Base-by-base conservation (phyloP, 2,797 vertebrate genomes). In the Basileuterus tristriatus region DNA sequence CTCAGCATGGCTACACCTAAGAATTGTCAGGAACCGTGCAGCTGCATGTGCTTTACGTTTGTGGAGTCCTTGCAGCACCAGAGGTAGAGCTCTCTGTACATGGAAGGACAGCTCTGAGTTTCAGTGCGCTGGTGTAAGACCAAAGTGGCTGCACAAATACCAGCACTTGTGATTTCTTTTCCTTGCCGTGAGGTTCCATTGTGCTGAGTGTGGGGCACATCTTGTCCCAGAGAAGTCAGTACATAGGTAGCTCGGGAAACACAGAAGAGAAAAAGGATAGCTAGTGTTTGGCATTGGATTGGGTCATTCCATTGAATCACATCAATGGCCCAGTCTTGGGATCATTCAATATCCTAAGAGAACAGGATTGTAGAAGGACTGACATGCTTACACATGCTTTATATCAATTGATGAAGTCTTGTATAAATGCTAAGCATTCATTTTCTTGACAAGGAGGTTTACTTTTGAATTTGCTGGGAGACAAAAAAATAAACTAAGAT, bases 181-280 rank as follows among this genome's bases (percentile, higher is more conserved):
- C 49, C 60, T 49, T 46, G 18, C 24, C 0, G 0, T 39, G 46
- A 70, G 47, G 50, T 74, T 80, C 39, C 15, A 9, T 6, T 55
- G 6, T 29, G 18, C 36, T 78, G 49, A 62, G 12, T 18, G n/a
- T 52, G 41, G 53, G 68, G 34, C 16, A 50, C 1, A 1, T 37
- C 18, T 58, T 77, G n/a, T 55, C 84, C 32, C 26, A 44, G n/a
- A 59, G 55, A 83, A 89, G n/a, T 41, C 50, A 30, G 10, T 69
- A 46, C 3, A 3, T 37, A 15, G 0, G 0, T 34, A 68, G 29
- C 36, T 70, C 1, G 1, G 75, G 32, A 72, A 92, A 41, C 23
- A 52, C 43, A 59, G 32, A 58, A 34, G 17, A 56, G 21, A 24
- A 36, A 37, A 24, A 36, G 37, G 47, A n/a, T 29, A 49, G 2